Evolutionary conservation across 2,888 invertebrate genomes (phyloP).

Genomic region (Protonemura montana): DNA sequence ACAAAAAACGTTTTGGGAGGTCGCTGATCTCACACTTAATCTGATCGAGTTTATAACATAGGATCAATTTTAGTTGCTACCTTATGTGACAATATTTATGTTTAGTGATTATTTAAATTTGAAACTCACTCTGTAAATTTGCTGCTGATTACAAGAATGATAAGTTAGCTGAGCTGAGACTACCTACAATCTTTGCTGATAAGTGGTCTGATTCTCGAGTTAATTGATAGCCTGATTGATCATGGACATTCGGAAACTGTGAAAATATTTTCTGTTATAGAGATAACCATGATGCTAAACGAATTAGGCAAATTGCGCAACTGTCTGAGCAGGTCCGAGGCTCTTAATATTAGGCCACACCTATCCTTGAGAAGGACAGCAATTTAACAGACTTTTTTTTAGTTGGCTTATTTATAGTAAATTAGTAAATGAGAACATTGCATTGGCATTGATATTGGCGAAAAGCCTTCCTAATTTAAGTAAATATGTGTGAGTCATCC

Average conservation of each 20-base stretch:
- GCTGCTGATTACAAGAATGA: background rate
- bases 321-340: no score
- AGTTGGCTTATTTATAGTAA: background rate
- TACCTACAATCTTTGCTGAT: background rate
- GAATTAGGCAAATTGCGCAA: background rate
- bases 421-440: background rate
- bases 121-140: background rate
- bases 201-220: background rate
- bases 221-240: background rate
- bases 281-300: background rate
- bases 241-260: background rate
- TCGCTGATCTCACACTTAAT: background rate
- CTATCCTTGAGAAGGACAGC: background rate
- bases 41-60: background rate
- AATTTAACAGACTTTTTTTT: background rate
- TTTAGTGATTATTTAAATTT: background rate
- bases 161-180: background rate
- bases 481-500: background rate
- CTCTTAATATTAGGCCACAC: background rate
- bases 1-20: background rate
- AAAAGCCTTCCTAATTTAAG: background rate
- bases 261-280: background rate
- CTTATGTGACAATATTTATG: background rate
- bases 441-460: conserved; percentile 7
- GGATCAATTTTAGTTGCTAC: background rate